Evolutionary conservation across 2,888 invertebrate genomes (phyloP), one percentile per base, ranked within the genome.

Genomic region (Spisula solida): DNA sequence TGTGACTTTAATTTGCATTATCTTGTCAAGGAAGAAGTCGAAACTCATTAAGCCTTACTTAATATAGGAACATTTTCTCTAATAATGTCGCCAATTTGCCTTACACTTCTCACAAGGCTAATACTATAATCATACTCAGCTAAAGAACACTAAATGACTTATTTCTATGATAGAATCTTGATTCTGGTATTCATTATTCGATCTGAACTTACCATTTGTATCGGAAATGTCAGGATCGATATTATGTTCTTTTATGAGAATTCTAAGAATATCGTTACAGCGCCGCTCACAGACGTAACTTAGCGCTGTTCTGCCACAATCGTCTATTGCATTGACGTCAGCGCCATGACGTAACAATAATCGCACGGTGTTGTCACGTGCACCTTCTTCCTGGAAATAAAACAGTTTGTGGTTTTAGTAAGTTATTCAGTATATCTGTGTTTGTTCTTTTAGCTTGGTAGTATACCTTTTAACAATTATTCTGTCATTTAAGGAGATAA

Each of bases 281-380:
- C 95, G 92, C 84, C 94, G 93, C 91, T 96, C 95, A 88, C 96
- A 96, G n/a, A 96, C 96, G 88, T 96, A 95, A 86, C 96, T 96
- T 70, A 96, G 92, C 0, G 95, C 94, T 0, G 96, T 96, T 25
- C 96, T 84, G 0, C 96, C 96, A 34, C 89, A 88, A 86, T 95
- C 95, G 87, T 96, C 96, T 56, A 92, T 92, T 47, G 92, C 75
- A 90, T 96, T 96, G 20, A 96, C 95, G 89, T 96, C 94, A 29
- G 96, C 96, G 0, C 95, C 95, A 31, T 94, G 93, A 48, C 92
- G 92, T 85, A 96, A 86, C 48, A 96, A 90, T 48, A 96, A 90
- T 20, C 94, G 84, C 1, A 95, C 93, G 48, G 95, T 94, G 75
- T 94, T 93, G 82, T 93, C 95, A 51, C 96, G 88, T 16, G 95